Base-by-base conservation (phyloP, 2,797 vertebrate genomes). In the Leptoclinus maculatus region DNA sequence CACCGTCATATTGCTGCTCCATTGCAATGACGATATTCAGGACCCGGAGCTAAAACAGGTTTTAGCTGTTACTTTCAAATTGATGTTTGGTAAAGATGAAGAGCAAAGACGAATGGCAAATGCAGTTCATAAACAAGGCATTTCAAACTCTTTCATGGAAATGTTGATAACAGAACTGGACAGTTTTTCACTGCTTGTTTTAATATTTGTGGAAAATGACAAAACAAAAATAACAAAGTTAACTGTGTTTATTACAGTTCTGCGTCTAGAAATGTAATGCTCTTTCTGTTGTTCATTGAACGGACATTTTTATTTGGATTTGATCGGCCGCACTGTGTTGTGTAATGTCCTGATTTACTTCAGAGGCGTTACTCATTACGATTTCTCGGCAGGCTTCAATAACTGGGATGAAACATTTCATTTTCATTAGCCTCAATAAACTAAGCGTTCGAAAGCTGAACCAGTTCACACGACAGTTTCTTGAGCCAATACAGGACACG, bases 1-100 rank as follows among this genome's bases (percentile, higher is more conserved):
- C 83, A 84, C 81, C 78, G 39, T 21, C 75, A 11, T n/a, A 45
- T 64, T 60, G 54, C 75, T 53, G 78, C 72, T 76, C 21, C 58
- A 77, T 17, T 59, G n/a, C 29, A 66, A 2, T 71, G 69, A 78
- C 2, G 11, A 56, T 23, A 41, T 43, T 53, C 74, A 66, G 32
- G 12, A 51, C 58, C n/a, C 3, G 3, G 13, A 70, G n/a, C n/a
- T n/a, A n/a, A n/a, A n/a, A n/a, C n/a, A n/a, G 36, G 10, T 60
- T 56, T 36, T 1, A 53, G 59, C 53, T 12, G 14, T 74, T 69
- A 66, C 11, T 41, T 49, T 62, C 8, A 79, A 29, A 76, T 27
- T 4, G 36, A n/a, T 43, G 63, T 84, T 80, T 74, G 62, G 71
- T 34, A 19, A 58, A 83, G 72, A 57, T 5, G n/a, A 14, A 68